These are phyloP conservation scores for Notolabrus celidotus DNA, from an alignment of 2,797 vertebrate species.

Conservation along the genomic window DNA sequence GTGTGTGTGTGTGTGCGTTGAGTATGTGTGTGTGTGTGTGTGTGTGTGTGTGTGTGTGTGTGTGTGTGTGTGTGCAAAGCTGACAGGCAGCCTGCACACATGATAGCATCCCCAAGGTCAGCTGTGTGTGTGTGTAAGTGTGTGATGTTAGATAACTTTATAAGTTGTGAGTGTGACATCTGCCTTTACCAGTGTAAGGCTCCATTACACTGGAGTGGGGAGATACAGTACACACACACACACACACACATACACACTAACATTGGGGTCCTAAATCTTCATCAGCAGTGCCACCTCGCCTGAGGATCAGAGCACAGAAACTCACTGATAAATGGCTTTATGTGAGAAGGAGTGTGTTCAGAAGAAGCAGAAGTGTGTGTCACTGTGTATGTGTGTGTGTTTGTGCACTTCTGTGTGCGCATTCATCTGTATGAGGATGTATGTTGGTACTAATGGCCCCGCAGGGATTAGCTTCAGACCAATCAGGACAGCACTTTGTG, in stretches of 20 bases:
- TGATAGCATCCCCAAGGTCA: slow-evolving; percentile 62
- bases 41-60: slow-evolving; percentile 9
- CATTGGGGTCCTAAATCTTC: slow-evolving; percentile 66
- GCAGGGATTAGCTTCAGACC: slow-evolving; percentile 54
- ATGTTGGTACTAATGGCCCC: slow-evolving; percentile 40
- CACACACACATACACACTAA: slow-evolving; percentile 28
- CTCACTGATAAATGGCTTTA: slow-evolving; percentile 62
- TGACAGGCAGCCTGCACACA: slow-evolving; percentile 9
- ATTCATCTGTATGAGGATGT: slow-evolving; percentile 41
- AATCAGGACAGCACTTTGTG: slow-evolving; percentile 42
- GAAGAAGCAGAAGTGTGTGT: slow-evolving; percentile 1
- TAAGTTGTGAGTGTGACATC: slow-evolving; percentile 62
- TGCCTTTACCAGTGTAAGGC: slow-evolving; percentile 36
- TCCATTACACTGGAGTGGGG: slow-evolving; percentile 21
- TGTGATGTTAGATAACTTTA: slow-evolving; percentile 56
- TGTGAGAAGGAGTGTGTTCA: slow-evolving; percentile 27
- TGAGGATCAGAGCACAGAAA: slow-evolving; percentile 56
- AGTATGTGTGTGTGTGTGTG: neutral
- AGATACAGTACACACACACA: slow-evolving; percentile 26
- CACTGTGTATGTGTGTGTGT: slow-evolving; percentile 2
- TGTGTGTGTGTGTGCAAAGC: neutral
- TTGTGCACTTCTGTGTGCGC: slow-evolving; percentile 21
- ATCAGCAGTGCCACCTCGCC: slow-evolving; percentile 61
- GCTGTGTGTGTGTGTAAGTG: neutral
- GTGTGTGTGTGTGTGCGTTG: too few species aligned